phyloP scores from a whole-genome alignment of 2,888 invertebrate genomes.

The Altica lythri region DNA sequence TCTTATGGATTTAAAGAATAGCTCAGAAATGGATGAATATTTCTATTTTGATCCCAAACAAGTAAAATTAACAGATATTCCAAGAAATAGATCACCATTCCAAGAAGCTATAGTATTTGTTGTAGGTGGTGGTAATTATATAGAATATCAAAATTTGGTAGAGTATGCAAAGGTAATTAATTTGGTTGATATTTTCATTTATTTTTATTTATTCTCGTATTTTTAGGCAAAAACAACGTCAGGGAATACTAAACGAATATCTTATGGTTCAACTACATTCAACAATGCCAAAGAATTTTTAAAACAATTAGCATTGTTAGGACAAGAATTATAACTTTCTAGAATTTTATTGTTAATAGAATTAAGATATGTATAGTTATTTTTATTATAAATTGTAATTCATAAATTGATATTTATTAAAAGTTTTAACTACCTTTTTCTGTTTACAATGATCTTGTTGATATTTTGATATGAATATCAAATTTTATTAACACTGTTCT shows the following conservation, averaged over 20 bases:
- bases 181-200: neutral
- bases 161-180: constrained; percentile 93
- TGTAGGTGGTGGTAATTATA: constrained; percentile 96
- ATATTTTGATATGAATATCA: too few relatives aligned
- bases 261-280: constrained; percentile 94
- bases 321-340: constrained; percentile 66
- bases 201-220: constrained; percentile 7
- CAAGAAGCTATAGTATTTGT: constrained; percentile 89
- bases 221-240: constrained; percentile 73
- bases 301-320: constrained; percentile 82
- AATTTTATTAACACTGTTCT: too few relatives aligned
- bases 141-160: constrained; percentile 97
- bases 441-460: too few relatives aligned
- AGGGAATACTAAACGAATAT: constrained; percentile 77
- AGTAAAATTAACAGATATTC: constrained; percentile 71
- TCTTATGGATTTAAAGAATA: constrained; percentile 79
- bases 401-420: too few relatives aligned
- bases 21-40: constrained; percentile 83
- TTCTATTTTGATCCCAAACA: constrained; percentile 96
- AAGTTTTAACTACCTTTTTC: too few relatives aligned
- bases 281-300: constrained; percentile 94
- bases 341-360: constrained; percentile 4
- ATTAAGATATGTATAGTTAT: constrained; percentile 21
- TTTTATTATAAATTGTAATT: constrained; percentile 14
- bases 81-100: constrained; percentile 72